A percentile compares a stretch with the other conserved stretches of the same genome.
These are phyloP conservation scores for Julus scanicus DNA, from an alignment of 2,888 invertebrate species.

Conservation along the genomic window DNA sequence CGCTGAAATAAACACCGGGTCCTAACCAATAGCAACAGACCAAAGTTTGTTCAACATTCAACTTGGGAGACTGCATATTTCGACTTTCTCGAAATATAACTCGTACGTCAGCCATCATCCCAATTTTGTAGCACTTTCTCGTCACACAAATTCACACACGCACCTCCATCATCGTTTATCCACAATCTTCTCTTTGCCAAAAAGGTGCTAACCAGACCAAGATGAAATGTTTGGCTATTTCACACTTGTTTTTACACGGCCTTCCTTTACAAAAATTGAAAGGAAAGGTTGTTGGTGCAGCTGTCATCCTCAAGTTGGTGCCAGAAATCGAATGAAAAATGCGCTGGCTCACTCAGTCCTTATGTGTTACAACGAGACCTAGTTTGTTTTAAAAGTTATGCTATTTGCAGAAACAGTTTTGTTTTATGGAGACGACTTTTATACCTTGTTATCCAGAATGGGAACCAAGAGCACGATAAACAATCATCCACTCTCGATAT, in stretches of 20 bases:
- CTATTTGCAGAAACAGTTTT: slow-evolving; percentile 9
- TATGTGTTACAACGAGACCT: not conserved
- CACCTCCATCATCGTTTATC: not conserved
- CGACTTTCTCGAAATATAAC: not conserved
- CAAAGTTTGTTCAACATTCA: not conserved
- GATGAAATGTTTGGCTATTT: slow-evolving; percentile 2
- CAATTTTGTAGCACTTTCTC: slow-evolving; percentile 31
- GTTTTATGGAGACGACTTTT: not conserved
- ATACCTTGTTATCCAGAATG: not conserved
- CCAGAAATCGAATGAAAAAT: not conserved
- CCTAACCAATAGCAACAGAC: not conserved
- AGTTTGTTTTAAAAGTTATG: not conserved
- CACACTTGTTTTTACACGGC: not conserved
- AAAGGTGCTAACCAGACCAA: slow-evolving; percentile 11
- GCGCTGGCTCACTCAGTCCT: not conserved
- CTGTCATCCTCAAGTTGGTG: not conserved
- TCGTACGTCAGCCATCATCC: not conserved
- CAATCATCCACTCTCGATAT: not conserved
- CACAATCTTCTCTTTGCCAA: not conserved
- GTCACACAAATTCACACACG: slow-evolving; percentile 6
- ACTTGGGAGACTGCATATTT: not conserved
- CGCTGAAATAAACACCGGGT: slow-evolving; percentile 18
- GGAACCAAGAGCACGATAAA: not conserved
- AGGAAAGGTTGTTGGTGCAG: not conserved
- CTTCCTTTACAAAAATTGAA: not conserved